phyloP scores from a whole-genome alignment of 2,888 invertebrate species.

The Bombyx huttoni region DNA sequence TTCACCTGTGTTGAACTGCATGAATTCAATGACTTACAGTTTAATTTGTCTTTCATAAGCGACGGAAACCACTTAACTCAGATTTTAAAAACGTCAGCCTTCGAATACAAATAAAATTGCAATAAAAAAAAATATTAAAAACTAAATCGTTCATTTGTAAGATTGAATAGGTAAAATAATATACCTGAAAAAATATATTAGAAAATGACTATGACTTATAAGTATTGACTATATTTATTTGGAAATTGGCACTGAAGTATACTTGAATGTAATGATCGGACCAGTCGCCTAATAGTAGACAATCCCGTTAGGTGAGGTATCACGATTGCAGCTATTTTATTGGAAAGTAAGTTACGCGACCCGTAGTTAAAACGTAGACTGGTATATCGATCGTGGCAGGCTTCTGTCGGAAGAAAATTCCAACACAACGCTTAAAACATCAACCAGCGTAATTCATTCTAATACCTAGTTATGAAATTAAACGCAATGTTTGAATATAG shows the following conservation, averaged over 20 bases:
- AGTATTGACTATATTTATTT: neutral
- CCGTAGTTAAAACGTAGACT: constrained; percentile 32
- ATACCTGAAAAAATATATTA: too few relatives aligned
- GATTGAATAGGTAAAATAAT: too few relatives aligned
- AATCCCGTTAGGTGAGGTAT: constrained; percentile 63
- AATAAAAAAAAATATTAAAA: too few relatives aligned
- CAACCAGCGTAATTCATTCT: constrained; percentile 9
- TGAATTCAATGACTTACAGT: too few relatives aligned
- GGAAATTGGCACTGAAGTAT: constrained; percentile 5
- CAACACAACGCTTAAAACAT: constrained; percentile 17
- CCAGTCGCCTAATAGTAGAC: constrained; percentile 41
- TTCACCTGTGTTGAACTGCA: too few relatives aligned
- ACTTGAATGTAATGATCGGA: constrained; percentile 37
- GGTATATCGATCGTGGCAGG: constrained; percentile 20
- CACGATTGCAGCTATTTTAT: constrained; percentile 58
- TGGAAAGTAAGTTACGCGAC: constrained; percentile 60
- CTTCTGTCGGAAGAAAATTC: constrained; percentile 34
- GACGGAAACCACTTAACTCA: too few relatives aligned
- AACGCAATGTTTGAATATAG: too few relatives aligned
- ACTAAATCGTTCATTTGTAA: too few relatives aligned
- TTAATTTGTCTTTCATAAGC: too few relatives aligned
- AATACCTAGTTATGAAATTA: neutral
- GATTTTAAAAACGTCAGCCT: too few relatives aligned
- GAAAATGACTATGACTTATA: neutral
- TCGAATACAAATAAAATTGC: too few relatives aligned